Base-by-base conservation (phyloP, 2,113 vertebrate species). In the Electrona antarctica region DNA sequence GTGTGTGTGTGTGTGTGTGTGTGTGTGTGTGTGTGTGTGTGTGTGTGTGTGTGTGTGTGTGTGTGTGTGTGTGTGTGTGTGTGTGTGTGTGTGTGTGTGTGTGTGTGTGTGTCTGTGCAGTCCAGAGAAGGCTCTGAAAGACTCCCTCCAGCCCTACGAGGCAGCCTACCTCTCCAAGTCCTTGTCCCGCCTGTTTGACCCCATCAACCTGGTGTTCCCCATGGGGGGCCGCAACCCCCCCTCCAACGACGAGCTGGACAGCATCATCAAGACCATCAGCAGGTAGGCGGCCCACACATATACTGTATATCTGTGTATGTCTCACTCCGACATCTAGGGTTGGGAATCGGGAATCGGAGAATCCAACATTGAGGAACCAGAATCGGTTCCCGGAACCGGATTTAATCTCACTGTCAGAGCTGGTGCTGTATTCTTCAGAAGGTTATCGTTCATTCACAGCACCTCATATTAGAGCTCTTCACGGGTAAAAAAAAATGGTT, bases 171-270 rank as follows among this genome's bases (percentile, higher is more conserved):
- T 99, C 10, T 98, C 97, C 83, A 98, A 98, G 88, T 99, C 97
- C 4, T 92, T 99, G 45, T 99, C 98, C 7, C 95, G 98, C 6
- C 95, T 99, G 45, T 99, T 99, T 70, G 98, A 99, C 80, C 98
- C 97, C 21, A 98, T 99, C 92, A 99, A 99, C 85, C 95, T 99
- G 2, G 97, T 98, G 65, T 98, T 99, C 60, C 98, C 98, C 0
- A 92, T 95, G 76, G 96, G 97, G 13, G 97, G 96, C 3, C 94
- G 94, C 49, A 97, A 95, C 86, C 96, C 97, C 6, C 96, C 97
- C 70, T 98, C 97, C 78, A 90, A 82, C 12, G 98, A 99, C 0
- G 98, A 99, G 75, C 93, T 99, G 81, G 97, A 99, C 67, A 94
- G 95, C 85, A 98, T 99, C 88, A 95, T 96, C 88, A 98, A 97